Base-by-base conservation (phyloP, 2,113 vertebrate species). In the Platichthys stellatus region DNA sequence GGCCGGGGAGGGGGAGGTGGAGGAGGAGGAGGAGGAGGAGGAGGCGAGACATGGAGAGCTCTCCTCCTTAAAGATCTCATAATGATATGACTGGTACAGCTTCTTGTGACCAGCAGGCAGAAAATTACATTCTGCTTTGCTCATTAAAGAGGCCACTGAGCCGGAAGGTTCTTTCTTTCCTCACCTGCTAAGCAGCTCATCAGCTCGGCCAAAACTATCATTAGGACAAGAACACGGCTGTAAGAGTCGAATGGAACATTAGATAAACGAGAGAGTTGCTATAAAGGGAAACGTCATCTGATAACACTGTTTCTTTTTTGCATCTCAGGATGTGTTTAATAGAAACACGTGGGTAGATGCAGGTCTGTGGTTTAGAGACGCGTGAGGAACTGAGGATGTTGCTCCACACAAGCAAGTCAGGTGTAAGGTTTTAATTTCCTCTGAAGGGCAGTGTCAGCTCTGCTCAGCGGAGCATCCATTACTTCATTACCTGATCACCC, bases 71-170 rank as follows among this genome's bases (percentile, higher is more conserved):
- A 86, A 85, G 72, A 82, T 84, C 66, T 81, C 63, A 74, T 89
- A 87, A 87, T 72, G 84, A 91, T 88, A 80, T 4, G 23, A 63
- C 75, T 80, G 51, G 7, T 38, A 40, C 68, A 64, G 80, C 83
- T 72, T 88, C 24, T 80, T 87, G 81, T 89, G 85, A 84, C 86
- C 82, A 81, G 65, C 80, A 82, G 81, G 76, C 84, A 87, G 81
- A 83, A 91, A 92, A 92, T 88, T 67, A 86, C 78, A 84, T 84
- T 78, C 53, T 74, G 78, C 79, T 82, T 88, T 83, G 62, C 85
- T 89, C 89, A 90, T 93, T 93, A 91, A 85, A 80, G 71, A 69
- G 80, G 69, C 53, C 72, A 82, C 56, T 82, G 86, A 90, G 75
- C 78, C 83, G 82, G 81, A 86, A 86, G 85, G 62, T 75, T 38